Evolutionary conservation across 2,888 invertebrate genomes (phyloP), one percentile per base, ranked within the genome.

Genomic region (Amiota mariae): DNA sequence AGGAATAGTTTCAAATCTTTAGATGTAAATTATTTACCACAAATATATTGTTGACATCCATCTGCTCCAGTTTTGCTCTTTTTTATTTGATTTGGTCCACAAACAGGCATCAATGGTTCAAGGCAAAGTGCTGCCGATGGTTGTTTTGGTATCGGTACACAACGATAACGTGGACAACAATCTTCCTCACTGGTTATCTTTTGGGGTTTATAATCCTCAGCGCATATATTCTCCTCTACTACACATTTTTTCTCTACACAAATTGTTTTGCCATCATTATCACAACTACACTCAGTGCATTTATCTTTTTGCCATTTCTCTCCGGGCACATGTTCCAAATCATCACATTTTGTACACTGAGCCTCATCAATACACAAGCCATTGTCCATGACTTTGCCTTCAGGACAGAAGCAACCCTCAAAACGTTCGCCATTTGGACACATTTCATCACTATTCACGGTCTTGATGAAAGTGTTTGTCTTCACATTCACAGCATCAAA

Each of bases 321-420:
- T 73, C 94, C 95, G 75, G 92, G 89, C 73, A 91, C 89, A 85
- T 94, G 94, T 0, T 93, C 92, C 67, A 93, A 92, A 4, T 93
- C 92, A 81, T 96, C 96, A 82, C 96, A 97, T 0, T 94, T 93
- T 81, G 92, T 91, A 88, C 95, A 95, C 80, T 93, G 91, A 61
- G 90, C 90, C 51, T 93, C 92, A 11, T 92, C 91, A 0, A 97
- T 92, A 84, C 97, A 97, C 8, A 93, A 93, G 75, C 92, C 93
- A 84, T 94, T 93, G 73, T 94, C 92, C 77, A 94, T 91, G 0
- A 95, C 93, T 89, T 93, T 92, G 75, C 94, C 94, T 70, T 92
- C 90, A 0, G 96, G 94, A 90, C 97, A 97, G 92, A 94, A 95
- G 89, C 97, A 97, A 1, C 96, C 97, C 85, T 96, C 97, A 0